These are phyloP conservation scores for Drusus annulatus DNA, from an alignment of 1,140 invertebrate genomes.

Conservation along the genomic window DNA sequence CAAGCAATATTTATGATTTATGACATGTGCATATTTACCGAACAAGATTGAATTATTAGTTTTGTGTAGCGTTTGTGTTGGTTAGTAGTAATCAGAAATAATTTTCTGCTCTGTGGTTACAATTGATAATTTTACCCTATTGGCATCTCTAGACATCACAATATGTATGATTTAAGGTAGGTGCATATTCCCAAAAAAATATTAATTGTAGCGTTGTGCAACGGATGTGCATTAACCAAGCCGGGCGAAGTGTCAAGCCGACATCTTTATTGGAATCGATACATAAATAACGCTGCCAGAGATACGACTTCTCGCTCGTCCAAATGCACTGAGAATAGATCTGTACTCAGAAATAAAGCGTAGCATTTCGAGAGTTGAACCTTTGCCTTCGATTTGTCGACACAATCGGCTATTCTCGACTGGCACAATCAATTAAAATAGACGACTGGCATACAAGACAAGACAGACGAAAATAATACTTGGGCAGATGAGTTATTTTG, in stretches of 20 bases:
- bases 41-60: too few relatives aligned
- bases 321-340: background rate
- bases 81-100: too few relatives aligned
- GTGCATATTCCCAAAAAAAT: too few relatives aligned
- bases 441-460: background rate
- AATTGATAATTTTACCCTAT: too few relatives aligned
- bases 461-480: background rate
- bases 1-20: too few relatives aligned
- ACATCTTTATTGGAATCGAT: constrained; percentile 10
- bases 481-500: background rate
- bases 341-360: constrained; percentile 28
- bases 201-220: too few relatives aligned
- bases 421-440: constrained; percentile 16
- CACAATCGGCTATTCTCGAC: constrained; percentile 30
- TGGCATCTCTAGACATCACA: too few relatives aligned
- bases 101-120: too few relatives aligned
- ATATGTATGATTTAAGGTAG: too few relatives aligned
- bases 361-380: constrained; percentile 38
- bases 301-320: background rate
- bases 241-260: background rate
- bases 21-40: too few relatives aligned
- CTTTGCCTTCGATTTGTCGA: constrained; percentile 36
- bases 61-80: too few relatives aligned
- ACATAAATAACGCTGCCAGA: constrained; percentile 37
- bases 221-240: background rate